Evolutionary conservation across 2,888 invertebrate species (phyloP).

Genomic region (Sarcophaga carnaria): DNA sequence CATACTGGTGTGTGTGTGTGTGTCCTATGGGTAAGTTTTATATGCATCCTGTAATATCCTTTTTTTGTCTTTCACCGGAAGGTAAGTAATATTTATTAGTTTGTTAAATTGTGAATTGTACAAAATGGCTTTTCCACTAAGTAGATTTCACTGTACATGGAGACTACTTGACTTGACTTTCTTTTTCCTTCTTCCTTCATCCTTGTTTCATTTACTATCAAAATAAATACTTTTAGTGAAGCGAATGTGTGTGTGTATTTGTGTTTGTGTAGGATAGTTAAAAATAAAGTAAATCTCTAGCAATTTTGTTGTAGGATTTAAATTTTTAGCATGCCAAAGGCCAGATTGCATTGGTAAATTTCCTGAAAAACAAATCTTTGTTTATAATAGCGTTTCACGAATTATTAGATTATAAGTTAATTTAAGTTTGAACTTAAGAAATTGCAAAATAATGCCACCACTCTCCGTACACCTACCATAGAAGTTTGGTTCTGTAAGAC

Average conservation of each 20-base stretch:
- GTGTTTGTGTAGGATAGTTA: not conserved
- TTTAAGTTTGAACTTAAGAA: too few species aligned
- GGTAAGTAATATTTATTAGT: slow-evolving; percentile 80
- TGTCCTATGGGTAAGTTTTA: slow-evolving; percentile 39
- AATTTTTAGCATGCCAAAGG: too few species aligned
- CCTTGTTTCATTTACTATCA: not conserved
- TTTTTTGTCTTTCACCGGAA: slow-evolving; percentile 72
- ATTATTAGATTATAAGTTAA: too few species aligned
- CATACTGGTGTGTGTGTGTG: not conserved
- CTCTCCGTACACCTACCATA: too few species aligned
- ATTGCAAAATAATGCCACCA: too few species aligned
- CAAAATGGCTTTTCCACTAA: slow-evolving; percentile 67
- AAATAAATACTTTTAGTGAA: slow-evolving; percentile 3
- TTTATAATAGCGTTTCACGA: too few species aligned
- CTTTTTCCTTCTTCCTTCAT: not conserved
- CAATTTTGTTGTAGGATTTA: too few species aligned
- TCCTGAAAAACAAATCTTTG: too few species aligned
- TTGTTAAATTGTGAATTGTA: slow-evolving; percentile 80
- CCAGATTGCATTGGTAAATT: too few species aligned
- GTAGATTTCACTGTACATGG: slow-evolving; percentile 54
- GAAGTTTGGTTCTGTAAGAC: too few species aligned
- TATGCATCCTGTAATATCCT: slow-evolving; percentile 72
- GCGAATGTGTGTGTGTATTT: not conserved
- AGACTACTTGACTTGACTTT: too few species aligned
- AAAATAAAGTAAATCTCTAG: not conserved